Conservation (phyloP, 1,140 invertebrate species). For the Ctenoplectra terminalis region DNA sequence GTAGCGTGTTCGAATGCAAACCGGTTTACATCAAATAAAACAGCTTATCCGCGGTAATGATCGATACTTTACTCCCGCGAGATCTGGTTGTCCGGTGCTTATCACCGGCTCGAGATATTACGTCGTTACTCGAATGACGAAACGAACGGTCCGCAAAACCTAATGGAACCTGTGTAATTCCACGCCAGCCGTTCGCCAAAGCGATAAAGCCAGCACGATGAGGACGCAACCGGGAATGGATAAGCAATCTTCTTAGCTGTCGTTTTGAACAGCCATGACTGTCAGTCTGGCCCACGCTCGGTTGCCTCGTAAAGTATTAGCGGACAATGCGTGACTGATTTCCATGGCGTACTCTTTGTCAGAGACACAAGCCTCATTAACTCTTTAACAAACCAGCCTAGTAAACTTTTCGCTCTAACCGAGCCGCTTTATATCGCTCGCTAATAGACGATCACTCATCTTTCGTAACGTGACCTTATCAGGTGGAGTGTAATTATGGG, state of each 20-base stretch:
- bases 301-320: constrained; percentile 57
- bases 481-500: background rate
- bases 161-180: constrained; percentile 46
- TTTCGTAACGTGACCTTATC: background rate
- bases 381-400: constrained; percentile 43
- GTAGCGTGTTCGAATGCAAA: background rate
- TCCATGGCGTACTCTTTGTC: constrained; percentile 46
- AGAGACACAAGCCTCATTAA: constrained; percentile 58
- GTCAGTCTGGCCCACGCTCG: constrained; percentile 53
- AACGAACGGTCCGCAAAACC: constrained; percentile 11
- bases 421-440: background rate
- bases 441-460: constrained; percentile 12
- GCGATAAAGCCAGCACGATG: constrained; percentile 51
- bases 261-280: constrained; percentile 59
- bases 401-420: constrained; percentile 8
- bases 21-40: constrained; percentile 14
- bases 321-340: constrained; percentile 63
- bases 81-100: constrained; percentile 6
- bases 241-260: constrained; percentile 60
- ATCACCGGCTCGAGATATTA: constrained; percentile 25
- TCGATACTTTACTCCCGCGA: background rate
- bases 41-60: constrained; percentile 12
- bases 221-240: constrained; percentile 57
- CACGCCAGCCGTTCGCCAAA: constrained; percentile 25
- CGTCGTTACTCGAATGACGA: constrained; percentile 24